Evolutionary conservation across 2,888 invertebrate genomes (phyloP).

Genomic region (Hoplodrina ambigua): DNA sequence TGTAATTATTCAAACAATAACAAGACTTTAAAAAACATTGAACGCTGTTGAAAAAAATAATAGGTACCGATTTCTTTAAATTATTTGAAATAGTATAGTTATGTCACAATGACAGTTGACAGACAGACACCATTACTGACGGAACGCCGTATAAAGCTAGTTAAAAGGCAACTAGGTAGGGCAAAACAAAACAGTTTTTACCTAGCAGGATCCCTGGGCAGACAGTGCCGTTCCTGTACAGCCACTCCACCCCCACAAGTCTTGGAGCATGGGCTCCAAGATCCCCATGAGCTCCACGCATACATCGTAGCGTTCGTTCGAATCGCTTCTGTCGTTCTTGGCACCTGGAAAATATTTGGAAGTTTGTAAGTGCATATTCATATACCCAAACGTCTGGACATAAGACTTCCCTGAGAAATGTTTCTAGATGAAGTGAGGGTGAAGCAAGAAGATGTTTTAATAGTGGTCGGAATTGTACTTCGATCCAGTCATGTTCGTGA

Average conservation of each 20-base stretch:
- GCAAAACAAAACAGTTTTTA: conserved; percentile 66
- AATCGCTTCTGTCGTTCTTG: conserved; percentile 74
- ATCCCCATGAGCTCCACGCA: conserved; percentile 93
- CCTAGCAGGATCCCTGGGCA: conserved; percentile 89
- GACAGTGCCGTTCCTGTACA: conserved; percentile 93
- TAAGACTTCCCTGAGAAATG: too few relatives aligned
- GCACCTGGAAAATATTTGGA: conserved; percentile 66
- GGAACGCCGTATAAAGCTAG: too few relatives aligned
- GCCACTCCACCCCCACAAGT: conserved; percentile 94
- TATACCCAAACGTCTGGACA: too few relatives aligned
- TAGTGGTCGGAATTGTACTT: background rate
- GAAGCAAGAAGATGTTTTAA: background rate
- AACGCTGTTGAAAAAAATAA: too few relatives aligned
- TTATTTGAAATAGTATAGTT: too few relatives aligned
- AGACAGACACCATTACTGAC: too few relatives aligned
- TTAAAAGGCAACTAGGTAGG: too few relatives aligned
- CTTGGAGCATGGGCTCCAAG: conserved; percentile 94
- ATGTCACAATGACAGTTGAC: too few relatives aligned
- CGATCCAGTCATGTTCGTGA: too few relatives aligned
- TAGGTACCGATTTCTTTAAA: too few relatives aligned
- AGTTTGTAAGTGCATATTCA: background rate
- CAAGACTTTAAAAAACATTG: too few relatives aligned
- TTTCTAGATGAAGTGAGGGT: background rate
- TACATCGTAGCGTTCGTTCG: conserved; percentile 82
- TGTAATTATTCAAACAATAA: too few relatives aligned